Evolutionary conservation across 2,888 invertebrate genomes (phyloP).

Genomic region (Tuberolachnus salignus): DNA sequence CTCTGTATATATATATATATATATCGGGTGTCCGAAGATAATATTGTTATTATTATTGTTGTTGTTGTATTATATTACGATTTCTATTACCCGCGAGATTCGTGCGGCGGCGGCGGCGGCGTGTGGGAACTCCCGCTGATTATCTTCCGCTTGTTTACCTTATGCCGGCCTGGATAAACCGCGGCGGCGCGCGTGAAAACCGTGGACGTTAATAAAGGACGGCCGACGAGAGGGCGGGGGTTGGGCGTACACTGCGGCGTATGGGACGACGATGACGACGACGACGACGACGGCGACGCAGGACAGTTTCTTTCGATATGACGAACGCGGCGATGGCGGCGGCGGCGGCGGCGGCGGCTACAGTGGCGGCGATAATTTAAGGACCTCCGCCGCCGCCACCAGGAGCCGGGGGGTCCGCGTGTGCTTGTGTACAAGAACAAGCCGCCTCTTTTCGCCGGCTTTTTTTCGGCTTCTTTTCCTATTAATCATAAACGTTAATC

Average conservation of each 20-base stretch:
- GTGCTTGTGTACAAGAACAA: slow-evolving; percentile 44
- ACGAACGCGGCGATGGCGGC: slow-evolving; percentile 19
- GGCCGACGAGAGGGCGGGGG: no score
- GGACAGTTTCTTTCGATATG: slow-evolving; percentile 40
- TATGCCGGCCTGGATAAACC: not conserved
- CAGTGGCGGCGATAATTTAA: slow-evolving; percentile 15
- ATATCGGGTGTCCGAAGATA: slow-evolving; percentile 40
- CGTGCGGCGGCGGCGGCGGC: not conserved
- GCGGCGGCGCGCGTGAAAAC: slow-evolving; percentile 1
- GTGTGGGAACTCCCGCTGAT: slow-evolving; percentile 52
- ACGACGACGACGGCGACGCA: slow-evolving; percentile 15
- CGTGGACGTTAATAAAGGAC: not conserved
- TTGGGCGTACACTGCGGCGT: no score
- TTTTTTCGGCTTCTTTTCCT: slow-evolving; percentile 36
- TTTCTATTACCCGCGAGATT: slow-evolving; percentile 43
- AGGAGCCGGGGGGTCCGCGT: slow-evolving; percentile 36
- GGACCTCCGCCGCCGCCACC: not conserved
- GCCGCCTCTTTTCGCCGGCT: slow-evolving; percentile 52
- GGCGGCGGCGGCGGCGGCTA: slow-evolving; percentile 8
- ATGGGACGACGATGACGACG: slow-evolving; percentile 1
- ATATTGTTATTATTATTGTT: no score
- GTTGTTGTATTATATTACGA: not conserved
- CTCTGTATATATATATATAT: not conserved
- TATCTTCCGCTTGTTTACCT: slow-evolving; percentile 39
- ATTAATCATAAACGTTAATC: slow-evolving; percentile 53